These are phyloP conservation scores for Metallyticus violacea DNA, from an alignment of 2,888 invertebrate genomes.

Conservation along the genomic window DNA sequence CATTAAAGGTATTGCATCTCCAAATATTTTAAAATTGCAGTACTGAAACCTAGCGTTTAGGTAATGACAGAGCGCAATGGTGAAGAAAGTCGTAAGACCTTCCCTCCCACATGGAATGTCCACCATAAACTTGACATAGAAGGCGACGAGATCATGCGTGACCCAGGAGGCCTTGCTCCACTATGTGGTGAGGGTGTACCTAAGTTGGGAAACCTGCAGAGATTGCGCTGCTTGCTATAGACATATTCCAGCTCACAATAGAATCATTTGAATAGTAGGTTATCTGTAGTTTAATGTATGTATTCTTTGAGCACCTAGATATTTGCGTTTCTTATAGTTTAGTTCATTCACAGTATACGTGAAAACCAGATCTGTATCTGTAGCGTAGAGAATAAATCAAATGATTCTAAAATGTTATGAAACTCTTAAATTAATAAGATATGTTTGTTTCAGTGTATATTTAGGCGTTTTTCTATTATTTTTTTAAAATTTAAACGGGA, in stretches of 20 bases:
- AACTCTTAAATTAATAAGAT: too few relatives aligned
- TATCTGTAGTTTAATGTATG: background rate
- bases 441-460: too few relatives aligned
- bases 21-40: background rate
- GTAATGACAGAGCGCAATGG: background rate
- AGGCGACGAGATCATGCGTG: background rate
- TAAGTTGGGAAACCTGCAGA: background rate
- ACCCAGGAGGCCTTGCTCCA: background rate
- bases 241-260: background rate
- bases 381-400: too few relatives aligned
- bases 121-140: background rate
- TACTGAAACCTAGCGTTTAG: background rate
- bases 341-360: background rate
- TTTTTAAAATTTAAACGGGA: too few relatives aligned
- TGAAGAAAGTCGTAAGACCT: background rate
- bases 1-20: background rate
- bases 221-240: background rate
- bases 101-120: background rate
- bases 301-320: background rate
- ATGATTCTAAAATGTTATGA: too few relatives aligned
- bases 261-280: background rate
- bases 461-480: too few relatives aligned
- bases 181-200: background rate
- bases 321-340: background rate
- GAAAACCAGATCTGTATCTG: too few relatives aligned